Evolutionary conservation across 2,888 invertebrate species (phyloP).

Genomic region (Ischnus inquisitorius): DNA sequence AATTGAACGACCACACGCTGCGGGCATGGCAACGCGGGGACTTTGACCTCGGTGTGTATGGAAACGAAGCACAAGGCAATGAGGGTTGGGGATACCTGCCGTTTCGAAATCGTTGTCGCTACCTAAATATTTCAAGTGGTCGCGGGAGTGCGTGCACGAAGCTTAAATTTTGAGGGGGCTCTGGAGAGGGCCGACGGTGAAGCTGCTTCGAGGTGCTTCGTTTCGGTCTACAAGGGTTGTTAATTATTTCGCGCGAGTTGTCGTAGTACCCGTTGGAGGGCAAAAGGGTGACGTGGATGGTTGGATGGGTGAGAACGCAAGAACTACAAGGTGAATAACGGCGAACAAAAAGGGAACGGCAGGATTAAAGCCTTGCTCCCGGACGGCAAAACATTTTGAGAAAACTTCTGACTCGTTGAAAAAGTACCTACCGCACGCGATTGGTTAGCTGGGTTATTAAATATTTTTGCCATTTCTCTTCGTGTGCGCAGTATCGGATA

Average conservation of each 20-base stretch:
- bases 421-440: constrained; percentile 13
- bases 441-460: not conserved
- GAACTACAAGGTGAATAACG: constrained; percentile 65
- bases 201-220: constrained; percentile 51
- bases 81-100: constrained; percentile 18
- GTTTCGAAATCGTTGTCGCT: constrained; percentile 73
- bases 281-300: constrained; percentile 46
- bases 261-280: constrained; percentile 34
- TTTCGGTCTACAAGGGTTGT: constrained; percentile 76
- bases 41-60: constrained; percentile 28
- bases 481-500: not conserved
- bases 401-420: constrained; percentile 18
- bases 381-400: constrained; percentile 58
- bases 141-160: constrained; percentile 69
- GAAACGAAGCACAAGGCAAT: not conserved
- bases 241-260: constrained; percentile 83
- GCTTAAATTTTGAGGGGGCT: constrained; percentile 75
- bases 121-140: constrained; percentile 78
- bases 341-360: constrained; percentile 64
- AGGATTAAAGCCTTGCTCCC: not conserved
- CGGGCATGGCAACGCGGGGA: not conserved
- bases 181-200: constrained; percentile 55
- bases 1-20: constrained; percentile 14
- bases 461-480: not conserved
- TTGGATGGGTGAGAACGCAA: constrained; percentile 68